A percentile compares a stretch with the other conserved stretches of the same genome.
These are phyloP conservation scores for Hyppa rectilinea DNA, from an alignment of 2,888 invertebrate genomes.

Conservation along the genomic window DNA sequence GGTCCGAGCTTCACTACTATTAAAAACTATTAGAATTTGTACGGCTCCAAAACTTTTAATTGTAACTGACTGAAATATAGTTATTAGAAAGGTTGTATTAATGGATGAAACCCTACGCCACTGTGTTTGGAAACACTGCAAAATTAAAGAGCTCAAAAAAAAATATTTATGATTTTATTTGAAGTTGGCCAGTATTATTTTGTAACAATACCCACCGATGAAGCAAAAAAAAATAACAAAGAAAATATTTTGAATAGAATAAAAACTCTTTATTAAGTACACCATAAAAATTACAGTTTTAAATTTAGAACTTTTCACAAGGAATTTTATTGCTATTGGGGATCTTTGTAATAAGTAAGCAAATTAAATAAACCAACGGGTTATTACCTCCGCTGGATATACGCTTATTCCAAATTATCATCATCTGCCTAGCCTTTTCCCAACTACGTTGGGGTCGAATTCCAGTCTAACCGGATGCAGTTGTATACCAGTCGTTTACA, in stretches of 20 bases:
- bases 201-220: too few relatives aligned
- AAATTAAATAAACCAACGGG: background rate
- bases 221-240: background rate
- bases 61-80: conserved; percentile 5
- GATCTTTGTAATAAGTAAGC: background rate
- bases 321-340: too few relatives aligned
- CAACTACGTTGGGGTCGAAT: too few relatives aligned
- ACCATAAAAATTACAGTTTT: too few relatives aligned
- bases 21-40: conserved; percentile 17
- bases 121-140: background rate
- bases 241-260: too few relatives aligned
- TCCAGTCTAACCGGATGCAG: too few relatives aligned
- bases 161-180: background rate
- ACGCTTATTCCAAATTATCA: background rate
- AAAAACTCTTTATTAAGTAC: too few relatives aligned
- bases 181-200: background rate
- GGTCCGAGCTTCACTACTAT: conserved; percentile 16
- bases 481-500: too few relatives aligned
- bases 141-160: background rate
- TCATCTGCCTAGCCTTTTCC: too few relatives aligned
- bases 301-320: too few relatives aligned
- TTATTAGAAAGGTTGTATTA: conserved; percentile 9
- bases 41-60: conserved; percentile 29
- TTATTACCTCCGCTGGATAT: too few relatives aligned
- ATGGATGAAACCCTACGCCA: background rate